Percentiles rank a stretch among this genome's conserved stretches.
phyloP scores from a whole-genome alignment of 2,113 vertebrate genomes.

The Coracopsis vasa region DNA sequence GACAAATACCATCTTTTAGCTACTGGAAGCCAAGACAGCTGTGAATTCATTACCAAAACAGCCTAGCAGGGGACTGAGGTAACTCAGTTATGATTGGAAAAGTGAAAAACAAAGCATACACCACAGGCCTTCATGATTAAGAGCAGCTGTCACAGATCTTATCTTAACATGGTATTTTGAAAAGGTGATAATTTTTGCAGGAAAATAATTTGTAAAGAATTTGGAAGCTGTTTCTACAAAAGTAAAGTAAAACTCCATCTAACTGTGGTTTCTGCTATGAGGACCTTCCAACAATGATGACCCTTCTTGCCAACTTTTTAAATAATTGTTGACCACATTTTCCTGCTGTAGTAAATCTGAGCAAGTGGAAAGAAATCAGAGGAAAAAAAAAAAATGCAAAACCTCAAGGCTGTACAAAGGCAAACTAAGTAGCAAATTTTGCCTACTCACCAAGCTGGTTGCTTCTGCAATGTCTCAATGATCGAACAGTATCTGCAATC shows the following conservation, averaged over 20 bases:
- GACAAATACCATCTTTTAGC: neutral
- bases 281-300: neutral
- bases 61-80: neutral
- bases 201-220: neutral
- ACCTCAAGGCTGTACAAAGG: neutral
- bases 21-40: neutral
- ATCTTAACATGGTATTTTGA: neutral
- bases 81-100: neutral
- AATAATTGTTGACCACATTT: neutral
- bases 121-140: neutral
- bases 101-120: neutral
- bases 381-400: neutral
- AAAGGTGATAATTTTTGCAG: neutral
- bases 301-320: neutral
- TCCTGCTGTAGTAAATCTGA: neutral
- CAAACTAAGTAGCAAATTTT: neutral
- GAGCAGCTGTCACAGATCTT: neutral
- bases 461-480: constrained; percentile 89
- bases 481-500: constrained; percentile 93
- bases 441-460: constrained; percentile 87
- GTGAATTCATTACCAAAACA: neutral
- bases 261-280: neutral
- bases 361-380: neutral
- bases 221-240: neutral
- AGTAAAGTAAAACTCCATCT: neutral